A percentile compares a stretch with the other conserved stretches of the same genome.
Evolutionary conservation across 2,113 vertebrate genomes (phyloP).

Genomic region (Pedetes capensis): DNA sequence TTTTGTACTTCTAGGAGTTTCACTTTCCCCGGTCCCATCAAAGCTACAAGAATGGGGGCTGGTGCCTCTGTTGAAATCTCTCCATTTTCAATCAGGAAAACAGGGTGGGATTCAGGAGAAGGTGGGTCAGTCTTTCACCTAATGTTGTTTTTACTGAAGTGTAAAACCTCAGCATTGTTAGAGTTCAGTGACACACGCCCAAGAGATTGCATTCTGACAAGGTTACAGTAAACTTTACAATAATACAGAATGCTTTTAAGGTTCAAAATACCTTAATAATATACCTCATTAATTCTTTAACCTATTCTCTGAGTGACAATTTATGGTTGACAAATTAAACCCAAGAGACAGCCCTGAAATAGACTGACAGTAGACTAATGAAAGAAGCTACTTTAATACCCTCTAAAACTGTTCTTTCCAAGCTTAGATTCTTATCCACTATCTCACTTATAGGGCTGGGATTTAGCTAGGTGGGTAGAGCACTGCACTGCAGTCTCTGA

Average conservation of each 20-base stretch:
- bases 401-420: neutral
- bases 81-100: neutral
- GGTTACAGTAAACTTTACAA: neutral
- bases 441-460: neutral
- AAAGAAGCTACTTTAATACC: neutral
- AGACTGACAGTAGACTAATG: neutral
- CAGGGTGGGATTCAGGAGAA: neutral
- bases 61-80: neutral
- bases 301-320: slow-evolving; percentile 28
- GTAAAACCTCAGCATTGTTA: neutral
- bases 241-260: slow-evolving; percentile 14
- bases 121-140: neutral
- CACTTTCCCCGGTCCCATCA: neutral
- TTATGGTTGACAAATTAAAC: slow-evolving; percentile 51
- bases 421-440: neutral
- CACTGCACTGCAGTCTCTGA: too few relatives aligned
- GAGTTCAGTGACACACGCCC: neutral
- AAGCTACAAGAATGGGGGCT: neutral
- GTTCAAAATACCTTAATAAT: slow-evolving; percentile 20
- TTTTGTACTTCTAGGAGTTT: neutral
- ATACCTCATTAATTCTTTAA: slow-evolving; percentile 38
- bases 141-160: neutral
- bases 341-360: neutral
- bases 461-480: too few relatives aligned
- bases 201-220: neutral